Conservation (phyloP, 1,140 invertebrate species). For the Temnothorax nylanderi region DNA sequence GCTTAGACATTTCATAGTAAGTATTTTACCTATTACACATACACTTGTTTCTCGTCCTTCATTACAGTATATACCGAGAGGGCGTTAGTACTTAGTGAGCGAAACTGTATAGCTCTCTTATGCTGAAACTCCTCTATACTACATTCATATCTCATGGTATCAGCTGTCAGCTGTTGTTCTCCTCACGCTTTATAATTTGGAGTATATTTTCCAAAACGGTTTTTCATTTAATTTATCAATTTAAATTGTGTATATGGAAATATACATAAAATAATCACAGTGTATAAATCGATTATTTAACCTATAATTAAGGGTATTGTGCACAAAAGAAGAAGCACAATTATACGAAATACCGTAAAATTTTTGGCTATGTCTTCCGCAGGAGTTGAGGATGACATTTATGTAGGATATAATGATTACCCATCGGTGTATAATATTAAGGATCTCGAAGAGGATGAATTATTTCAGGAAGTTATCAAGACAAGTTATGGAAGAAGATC, state of each 20-base stretch:
- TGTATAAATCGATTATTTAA: neutral
- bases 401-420: constrained; percentile 90
- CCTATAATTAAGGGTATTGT: neutral
- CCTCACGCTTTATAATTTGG: neutral
- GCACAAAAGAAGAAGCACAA: neutral
- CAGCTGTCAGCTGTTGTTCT: neutral
- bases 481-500: constrained; percentile 88
- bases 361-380: constrained; percentile 26
- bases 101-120: neutral
- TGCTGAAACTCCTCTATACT: neutral
- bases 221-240: constrained; percentile 9
- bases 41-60: no score
- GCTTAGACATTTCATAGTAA: no score
- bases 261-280: neutral
- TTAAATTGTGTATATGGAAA: neutral
- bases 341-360: neutral
- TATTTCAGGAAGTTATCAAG: constrained; percentile 88
- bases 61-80: neutral
- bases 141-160: neutral
- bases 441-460: constrained; percentile 89
- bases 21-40: no score
- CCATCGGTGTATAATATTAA: constrained; percentile 88
- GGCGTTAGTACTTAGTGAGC: neutral
- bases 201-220: neutral
- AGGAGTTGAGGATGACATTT: constrained; percentile 87